Evolutionary conservation across 1,140 invertebrate genomes (phyloP), one percentile per base, ranked within the genome.

Genomic region (Drusus annulatus): DNA sequence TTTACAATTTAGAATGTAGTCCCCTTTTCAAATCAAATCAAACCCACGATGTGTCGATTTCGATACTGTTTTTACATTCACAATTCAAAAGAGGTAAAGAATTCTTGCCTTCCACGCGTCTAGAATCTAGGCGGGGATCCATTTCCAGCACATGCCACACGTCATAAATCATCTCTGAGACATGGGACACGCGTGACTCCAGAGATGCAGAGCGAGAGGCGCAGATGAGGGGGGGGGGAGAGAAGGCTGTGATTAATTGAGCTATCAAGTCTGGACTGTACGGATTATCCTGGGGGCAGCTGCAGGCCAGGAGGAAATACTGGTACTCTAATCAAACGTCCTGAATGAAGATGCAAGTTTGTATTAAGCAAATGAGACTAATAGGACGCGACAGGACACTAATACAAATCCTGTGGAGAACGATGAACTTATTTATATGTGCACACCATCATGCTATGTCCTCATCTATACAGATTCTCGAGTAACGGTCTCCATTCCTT

Each of bases 351-450:
- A 71, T 71, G 68, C 68, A 52, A 65, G 21, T 65, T 65, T 65
- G 28, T 65, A 65, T 65, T 65, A 71, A 51, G 68, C 68, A 71
- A 71, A 71, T 71, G n/a, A 71, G 45, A 71, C 45, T 71, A 71
- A 71, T 51, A 51, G 45, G 68, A 51, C 16, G 45, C 45, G 10
- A 71, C 25, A 31, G 15, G 63, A 60, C 23, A 60, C 58, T 56
- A 17, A n/a, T 21, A 56, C 19, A 56, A 56, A 56, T 56, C 54
- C 54, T 8, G n/a, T 56, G 0, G 54, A 17, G 54, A 56, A 56
- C 54, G 54, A 60, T 17, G 58, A 60, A 60, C 58, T 60, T n/a
- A 60, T 60, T 60, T 23, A 60, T 60, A 23, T 60, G 19, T 10
- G 0, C 19, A 60, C 25, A 45, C 36, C 36, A 45, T 13, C 36